phyloP scores from a whole-genome alignment of 2,113 vertebrate genomes.

The Pteropus alecto region DNA sequence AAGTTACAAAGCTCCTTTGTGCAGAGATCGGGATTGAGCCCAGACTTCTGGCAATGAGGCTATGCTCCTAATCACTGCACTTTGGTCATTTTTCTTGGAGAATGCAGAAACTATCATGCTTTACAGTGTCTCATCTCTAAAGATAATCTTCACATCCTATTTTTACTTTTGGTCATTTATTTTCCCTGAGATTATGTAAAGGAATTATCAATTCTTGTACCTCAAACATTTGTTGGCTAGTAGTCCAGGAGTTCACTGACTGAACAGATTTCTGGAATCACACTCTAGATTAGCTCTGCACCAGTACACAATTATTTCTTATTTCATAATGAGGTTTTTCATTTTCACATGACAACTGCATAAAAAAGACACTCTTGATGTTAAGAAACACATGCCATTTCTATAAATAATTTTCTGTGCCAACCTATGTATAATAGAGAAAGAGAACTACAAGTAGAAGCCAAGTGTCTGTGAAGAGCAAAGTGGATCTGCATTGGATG shows the following conservation, averaged over 20 bases:
- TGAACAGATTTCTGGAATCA: background rate
- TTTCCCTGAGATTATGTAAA: background rate
- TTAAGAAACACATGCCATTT: conserved; percentile 17
- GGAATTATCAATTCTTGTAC: background rate
- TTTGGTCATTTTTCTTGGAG: background rate
- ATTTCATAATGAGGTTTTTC: background rate
- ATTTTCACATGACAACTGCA: background rate
- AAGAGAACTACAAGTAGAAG: background rate
- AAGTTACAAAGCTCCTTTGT: background rate
- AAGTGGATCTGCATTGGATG: background rate
- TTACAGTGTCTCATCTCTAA: background rate
- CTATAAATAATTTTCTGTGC: background rate
- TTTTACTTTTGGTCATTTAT: background rate
- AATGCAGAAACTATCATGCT: background rate
- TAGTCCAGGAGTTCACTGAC: background rate
- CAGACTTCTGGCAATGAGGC: background rate
- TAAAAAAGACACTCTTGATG: background rate
- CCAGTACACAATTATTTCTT: background rate
- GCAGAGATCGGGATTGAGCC: background rate
- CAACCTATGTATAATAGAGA: background rate
- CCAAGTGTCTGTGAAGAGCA: background rate
- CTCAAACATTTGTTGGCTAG: background rate
- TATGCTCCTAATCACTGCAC: background rate
- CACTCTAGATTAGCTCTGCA: background rate
- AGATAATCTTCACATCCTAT: background rate